These are phyloP conservation scores for Trachymyrmex septentrionalis DNA, from an alignment of 1,140 invertebrate genomes.

Conservation along the genomic window DNA sequence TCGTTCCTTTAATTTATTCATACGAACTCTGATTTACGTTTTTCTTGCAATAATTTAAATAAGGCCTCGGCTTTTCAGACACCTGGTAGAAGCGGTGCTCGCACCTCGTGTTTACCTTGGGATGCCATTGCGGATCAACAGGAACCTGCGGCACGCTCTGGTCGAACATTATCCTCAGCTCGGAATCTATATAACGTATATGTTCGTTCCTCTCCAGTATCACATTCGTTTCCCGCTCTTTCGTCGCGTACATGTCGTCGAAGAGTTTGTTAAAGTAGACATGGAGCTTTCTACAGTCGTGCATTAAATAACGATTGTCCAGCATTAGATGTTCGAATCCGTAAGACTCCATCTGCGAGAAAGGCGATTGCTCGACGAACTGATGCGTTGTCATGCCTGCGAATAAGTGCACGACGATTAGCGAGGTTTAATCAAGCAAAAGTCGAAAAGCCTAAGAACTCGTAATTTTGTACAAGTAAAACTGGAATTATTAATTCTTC, in stretches of 20 bases:
- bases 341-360: constrained; percentile 84
- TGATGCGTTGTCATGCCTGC: constrained; percentile 83
- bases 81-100: neutral
- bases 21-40: neutral
- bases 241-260: constrained; percentile 83
- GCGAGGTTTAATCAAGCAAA: constrained; percentile 14
- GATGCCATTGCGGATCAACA: constrained; percentile 80
- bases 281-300: constrained; percentile 81
- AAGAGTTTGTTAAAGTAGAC: constrained; percentile 86
- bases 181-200: constrained; percentile 80
- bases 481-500: neutral
- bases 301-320: constrained; percentile 77
- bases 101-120: constrained; percentile 62
- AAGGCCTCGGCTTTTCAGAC: neutral
- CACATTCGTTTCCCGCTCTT: constrained; percentile 80
- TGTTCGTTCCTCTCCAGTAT: constrained; percentile 78
- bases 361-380: constrained; percentile 81
- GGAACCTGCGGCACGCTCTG: constrained; percentile 67
- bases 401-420: constrained; percentile 63
- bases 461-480: neutral
- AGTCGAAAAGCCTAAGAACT: neutral
- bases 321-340: constrained; percentile 82
- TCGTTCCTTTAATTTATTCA: neutral
- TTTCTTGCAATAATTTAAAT: neutral
- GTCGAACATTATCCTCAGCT: constrained; percentile 79